Evolutionary conservation across 1,140 invertebrate species (phyloP).

Genomic region (Macrobrachium nipponense): DNA sequence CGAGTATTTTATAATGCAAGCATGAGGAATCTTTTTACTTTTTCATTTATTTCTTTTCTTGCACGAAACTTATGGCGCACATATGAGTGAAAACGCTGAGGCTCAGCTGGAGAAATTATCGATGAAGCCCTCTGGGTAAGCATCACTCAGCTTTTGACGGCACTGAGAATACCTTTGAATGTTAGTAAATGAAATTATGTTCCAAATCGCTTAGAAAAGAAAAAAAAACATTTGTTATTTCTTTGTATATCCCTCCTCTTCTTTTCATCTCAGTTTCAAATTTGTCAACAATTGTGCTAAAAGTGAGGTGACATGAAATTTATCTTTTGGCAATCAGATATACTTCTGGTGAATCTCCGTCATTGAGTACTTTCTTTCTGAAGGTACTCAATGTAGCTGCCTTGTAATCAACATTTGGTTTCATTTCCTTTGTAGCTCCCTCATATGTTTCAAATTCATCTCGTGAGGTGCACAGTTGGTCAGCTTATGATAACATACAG

Average conservation of each 20-base stretch:
- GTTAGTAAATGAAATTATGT: constrained; percentile 37
- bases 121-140: constrained; percentile 50
- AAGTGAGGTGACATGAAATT: constrained; percentile 54
- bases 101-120: constrained; percentile 22
- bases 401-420: constrained; percentile 41
- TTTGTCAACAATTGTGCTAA: constrained; percentile 58
- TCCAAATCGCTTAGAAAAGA: constrained; percentile 59
- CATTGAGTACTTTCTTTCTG: constrained; percentile 57
- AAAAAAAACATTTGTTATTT: constrained; percentile 58
- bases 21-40: constrained; percentile 32
- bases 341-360: constrained; percentile 62
- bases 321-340: constrained; percentile 63
- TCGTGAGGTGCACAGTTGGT: constrained; percentile 35
- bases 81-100: constrained; percentile 44
- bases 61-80: constrained; percentile 57
- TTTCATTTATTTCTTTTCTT: constrained; percentile 54
- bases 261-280: constrained; percentile 63
- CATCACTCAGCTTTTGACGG: constrained; percentile 50
- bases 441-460: constrained; percentile 33
- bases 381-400: constrained; percentile 43
- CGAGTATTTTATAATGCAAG: constrained; percentile 33
- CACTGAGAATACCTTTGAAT: constrained; percentile 55
- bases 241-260: constrained; percentile 51
- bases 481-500: constrained; percentile 27
- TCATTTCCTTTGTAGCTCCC: too few relatives aligned